Percentiles rank a stretch among this genome's conserved stretches.
Conservation (phyloP, 2,888 invertebrate species). For the Uropetala carovei region DNA sequence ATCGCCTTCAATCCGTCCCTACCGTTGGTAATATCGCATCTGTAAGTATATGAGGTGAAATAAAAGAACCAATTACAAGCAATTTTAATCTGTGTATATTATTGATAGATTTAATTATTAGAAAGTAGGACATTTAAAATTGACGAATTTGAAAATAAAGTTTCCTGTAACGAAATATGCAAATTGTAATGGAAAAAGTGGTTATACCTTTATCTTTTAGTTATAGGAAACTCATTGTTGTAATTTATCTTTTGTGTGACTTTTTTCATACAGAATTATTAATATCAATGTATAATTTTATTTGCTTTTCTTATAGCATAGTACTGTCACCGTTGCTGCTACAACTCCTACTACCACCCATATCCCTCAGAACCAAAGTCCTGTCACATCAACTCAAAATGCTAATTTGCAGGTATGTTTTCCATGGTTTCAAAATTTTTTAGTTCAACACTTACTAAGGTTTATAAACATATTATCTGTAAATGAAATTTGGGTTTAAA, state of each 20-base stretch:
- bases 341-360: conserved; percentile 66
- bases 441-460: no score
- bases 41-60: conserved; percentile 15
- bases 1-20: conserved; percentile 91
- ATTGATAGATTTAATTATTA: not conserved
- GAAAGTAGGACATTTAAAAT: not conserved
- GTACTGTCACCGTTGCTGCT: conserved; percentile 68
- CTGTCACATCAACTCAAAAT: conserved; percentile 68
- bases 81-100: not conserved
- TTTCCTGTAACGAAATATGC: not conserved
- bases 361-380: conserved; percentile 67
- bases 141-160: not conserved
- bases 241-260: not conserved
- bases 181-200: not conserved
- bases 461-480: no score
- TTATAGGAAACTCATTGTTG: not conserved
- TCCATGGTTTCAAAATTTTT: not conserved
- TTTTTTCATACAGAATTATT: not conserved
- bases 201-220: not conserved
- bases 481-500: no score
- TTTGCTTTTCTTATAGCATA: conserved; percentile 65
- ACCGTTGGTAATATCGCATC: conserved; percentile 82
- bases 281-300: not conserved
- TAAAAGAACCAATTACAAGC: not conserved
- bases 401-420: conserved; percentile 65